phyloP scores from a whole-genome alignment of 2,888 invertebrate genomes.

The Creontiades dilutus region DNA sequence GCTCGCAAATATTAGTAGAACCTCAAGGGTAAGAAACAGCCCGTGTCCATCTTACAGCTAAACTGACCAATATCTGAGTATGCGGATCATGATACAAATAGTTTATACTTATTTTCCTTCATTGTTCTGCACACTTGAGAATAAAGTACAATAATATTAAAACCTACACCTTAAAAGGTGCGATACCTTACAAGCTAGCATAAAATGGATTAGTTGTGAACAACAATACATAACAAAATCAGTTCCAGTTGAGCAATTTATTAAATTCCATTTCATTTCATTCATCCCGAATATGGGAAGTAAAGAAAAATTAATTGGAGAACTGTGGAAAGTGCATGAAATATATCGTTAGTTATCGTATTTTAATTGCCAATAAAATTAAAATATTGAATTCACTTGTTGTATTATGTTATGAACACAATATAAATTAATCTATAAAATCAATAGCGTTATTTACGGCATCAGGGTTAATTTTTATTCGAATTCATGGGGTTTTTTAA shows the following conservation, averaged over 20 bases:
- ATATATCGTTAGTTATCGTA: not conserved
- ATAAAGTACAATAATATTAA: not conserved
- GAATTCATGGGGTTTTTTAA: not conserved
- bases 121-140: constrained; percentile 18
- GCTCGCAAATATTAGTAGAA: too few relatives aligned
- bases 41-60: not conserved
- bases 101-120: not conserved
- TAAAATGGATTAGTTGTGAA: not conserved
- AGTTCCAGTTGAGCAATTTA: not conserved
- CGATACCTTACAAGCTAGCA: constrained; percentile 2
- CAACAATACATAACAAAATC: constrained; percentile 7
- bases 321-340: not conserved
- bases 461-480: not conserved
- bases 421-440: too few relatives aligned
- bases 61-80: constrained; percentile 13
- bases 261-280: constrained; percentile 32
- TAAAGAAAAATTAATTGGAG: not conserved
- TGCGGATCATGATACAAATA: not conserved
- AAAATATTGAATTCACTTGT: too few relatives aligned
- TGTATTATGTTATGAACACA: too few relatives aligned
- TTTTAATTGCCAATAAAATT: too few relatives aligned
- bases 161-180: not conserved
- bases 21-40: too few relatives aligned
- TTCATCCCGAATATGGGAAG: not conserved
- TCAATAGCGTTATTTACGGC: too few relatives aligned